phyloP scores from a whole-genome alignment of 2,113 vertebrate species.

The Rhea pennata region DNA sequence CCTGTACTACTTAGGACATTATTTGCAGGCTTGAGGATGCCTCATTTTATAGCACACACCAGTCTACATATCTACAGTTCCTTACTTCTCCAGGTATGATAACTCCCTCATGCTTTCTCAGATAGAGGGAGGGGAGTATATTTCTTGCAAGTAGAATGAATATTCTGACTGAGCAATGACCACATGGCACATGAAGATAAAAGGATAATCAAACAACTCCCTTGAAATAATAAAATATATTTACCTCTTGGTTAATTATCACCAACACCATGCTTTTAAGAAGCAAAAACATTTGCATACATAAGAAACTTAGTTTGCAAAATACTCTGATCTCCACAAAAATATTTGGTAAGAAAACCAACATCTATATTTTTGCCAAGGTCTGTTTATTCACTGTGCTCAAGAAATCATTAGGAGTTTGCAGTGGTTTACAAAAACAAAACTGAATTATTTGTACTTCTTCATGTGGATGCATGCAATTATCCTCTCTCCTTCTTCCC shows the following conservation, averaged over 20 bases:
- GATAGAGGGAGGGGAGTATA: background rate
- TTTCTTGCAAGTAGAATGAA: background rate
- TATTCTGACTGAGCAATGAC: background rate
- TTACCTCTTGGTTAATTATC: background rate
- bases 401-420: background rate
- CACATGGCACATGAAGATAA: background rate
- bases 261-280: background rate
- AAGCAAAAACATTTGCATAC: background rate
- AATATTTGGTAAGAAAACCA: background rate
- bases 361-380: background rate
- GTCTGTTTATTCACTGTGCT: background rate
- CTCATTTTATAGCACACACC: background rate
- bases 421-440: background rate
- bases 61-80: background rate
- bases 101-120: background rate
- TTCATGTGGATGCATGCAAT: accelerated
- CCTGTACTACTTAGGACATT: background rate
- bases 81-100: background rate
- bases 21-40: background rate
- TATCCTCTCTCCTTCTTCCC: background rate
- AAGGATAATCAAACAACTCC: background rate
- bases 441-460: background rate
- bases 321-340: background rate
- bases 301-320: background rate
- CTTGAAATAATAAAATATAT: background rate